A percentile compares a stretch with the other conserved stretches of the same genome.
These are phyloP conservation scores for Globodera rostochiensis DNA, from an alignment of 1,140 invertebrate genomes.

Conservation along the genomic window DNA sequence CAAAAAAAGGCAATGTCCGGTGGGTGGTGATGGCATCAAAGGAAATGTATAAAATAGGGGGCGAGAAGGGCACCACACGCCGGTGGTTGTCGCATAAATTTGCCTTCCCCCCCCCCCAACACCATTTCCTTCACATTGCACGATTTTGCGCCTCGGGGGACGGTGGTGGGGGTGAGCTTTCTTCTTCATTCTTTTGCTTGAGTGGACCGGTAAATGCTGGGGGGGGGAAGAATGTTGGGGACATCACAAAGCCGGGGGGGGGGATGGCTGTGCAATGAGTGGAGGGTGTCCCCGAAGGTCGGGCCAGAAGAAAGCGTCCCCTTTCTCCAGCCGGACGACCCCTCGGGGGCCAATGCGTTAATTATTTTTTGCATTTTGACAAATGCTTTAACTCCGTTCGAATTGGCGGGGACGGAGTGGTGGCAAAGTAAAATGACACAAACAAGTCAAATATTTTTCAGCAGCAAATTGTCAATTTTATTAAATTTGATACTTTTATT, in stretches of 20 bases:
- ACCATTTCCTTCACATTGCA: not conserved
- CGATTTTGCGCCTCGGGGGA: not conserved
- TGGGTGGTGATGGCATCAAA: not conserved
- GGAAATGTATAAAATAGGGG: not conserved
- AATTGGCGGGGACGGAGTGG: not conserved
- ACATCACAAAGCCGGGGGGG: not conserved
- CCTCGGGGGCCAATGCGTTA: not conserved
- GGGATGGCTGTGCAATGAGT: no score
- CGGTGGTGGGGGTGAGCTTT: not conserved
- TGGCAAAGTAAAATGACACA: not conserved
- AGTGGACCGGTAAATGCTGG: not conserved
- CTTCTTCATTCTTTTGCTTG: not conserved
- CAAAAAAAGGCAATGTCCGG: not conserved
- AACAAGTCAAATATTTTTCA: not conserved
- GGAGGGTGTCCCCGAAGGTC: not conserved
- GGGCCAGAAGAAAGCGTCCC: not conserved
- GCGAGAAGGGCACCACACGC: not conserved
- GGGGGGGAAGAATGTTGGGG: not conserved
- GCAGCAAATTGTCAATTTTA: no score
- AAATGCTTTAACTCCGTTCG: not conserved
- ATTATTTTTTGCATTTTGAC: not conserved
- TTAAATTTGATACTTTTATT: no score
- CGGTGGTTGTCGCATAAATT: constrained; percentile 2
- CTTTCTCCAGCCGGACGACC: not conserved
- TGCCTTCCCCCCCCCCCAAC: not conserved